Percentiles rank a stretch among this genome's conserved stretches.
Conservation (phyloP, 2,888 invertebrate species). For the Dicyrtomina minuta region DNA sequence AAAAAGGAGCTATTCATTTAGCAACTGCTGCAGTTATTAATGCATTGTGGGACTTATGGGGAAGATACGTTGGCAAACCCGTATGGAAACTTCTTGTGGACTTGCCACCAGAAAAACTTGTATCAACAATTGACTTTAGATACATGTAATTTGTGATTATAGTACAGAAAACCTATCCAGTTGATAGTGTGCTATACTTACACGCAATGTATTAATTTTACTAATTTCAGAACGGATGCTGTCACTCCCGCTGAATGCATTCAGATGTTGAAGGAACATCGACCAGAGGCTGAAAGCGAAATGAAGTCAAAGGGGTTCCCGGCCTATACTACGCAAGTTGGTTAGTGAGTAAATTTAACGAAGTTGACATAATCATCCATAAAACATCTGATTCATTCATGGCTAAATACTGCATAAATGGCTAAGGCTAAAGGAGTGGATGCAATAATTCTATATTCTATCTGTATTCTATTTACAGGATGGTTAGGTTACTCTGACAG, state of each 20-base stretch:
- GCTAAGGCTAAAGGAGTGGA: too few relatives aligned
- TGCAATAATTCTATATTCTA: constrained; percentile 38
- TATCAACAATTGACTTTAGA: constrained; percentile 85
- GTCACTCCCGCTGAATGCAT: constrained; percentile 81
- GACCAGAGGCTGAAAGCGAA: constrained; percentile 61
- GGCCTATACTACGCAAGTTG: constrained; percentile 83
- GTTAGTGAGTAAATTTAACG: constrained; percentile 59
- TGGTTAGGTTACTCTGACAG: constrained; percentile 86
- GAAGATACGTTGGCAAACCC: constrained; percentile 77
- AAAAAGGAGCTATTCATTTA: constrained; percentile 85
- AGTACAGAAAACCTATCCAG: not conserved
- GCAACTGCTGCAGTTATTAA: constrained; percentile 87
- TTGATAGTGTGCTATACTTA: too few relatives aligned
- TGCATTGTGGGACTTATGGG: constrained; percentile 91
- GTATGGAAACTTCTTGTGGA: constrained; percentile 82
- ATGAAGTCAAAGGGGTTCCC: constrained; percentile 73
- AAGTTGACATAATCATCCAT: not conserved
- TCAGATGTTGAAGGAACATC: constrained; percentile 66
- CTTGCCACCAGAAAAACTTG: constrained; percentile 78
- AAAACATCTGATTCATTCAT: not conserved
- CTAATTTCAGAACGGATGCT: constrained; percentile 68
- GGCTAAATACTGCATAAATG: too few relatives aligned
- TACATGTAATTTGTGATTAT: constrained; percentile 64
- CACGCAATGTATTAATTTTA: too few relatives aligned
- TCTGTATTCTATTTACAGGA: constrained; percentile 60